Percentiles rank a stretch among this genome's conserved stretches.
Evolutionary conservation across 2,113 vertebrate genomes (phyloP).

Genomic region (Heterochromis multidens): DNA sequence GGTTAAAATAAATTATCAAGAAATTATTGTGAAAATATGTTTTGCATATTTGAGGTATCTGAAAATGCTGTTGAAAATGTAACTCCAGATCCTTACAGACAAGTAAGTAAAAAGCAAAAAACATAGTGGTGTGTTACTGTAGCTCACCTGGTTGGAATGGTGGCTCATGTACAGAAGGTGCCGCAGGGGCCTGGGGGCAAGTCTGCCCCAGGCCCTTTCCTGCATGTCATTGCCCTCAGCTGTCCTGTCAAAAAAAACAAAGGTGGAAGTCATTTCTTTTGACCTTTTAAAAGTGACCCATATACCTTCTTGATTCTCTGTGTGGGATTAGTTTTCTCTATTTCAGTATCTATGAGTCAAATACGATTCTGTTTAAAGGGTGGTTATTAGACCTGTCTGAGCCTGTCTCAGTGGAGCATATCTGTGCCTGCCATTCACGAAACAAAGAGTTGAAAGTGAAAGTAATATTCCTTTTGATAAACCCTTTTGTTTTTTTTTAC

Average conservation of each 20-base stretch:
- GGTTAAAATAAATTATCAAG: background rate
- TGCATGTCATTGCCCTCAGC: background rate
- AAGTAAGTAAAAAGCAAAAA: background rate
- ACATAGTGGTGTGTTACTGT: background rate
- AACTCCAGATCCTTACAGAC: background rate
- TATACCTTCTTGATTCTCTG: background rate
- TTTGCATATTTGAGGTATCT: background rate
- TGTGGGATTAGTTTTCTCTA: background rate
- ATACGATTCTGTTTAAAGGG: background rate
- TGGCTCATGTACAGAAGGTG: background rate
- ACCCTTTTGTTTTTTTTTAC: background rate
- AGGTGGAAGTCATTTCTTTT: background rate
- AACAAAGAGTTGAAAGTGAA: background rate
- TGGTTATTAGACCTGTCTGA: slow-evolving; percentile 23
- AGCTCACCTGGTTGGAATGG: background rate
- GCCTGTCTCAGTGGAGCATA: background rate
- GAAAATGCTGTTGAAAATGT: background rate
- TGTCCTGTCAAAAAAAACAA: background rate
- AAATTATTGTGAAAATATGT: background rate
- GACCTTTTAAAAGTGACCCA: background rate
- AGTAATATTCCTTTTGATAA: background rate
- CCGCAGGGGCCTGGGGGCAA: background rate
- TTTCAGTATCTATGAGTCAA: background rate
- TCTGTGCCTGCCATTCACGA: background rate
- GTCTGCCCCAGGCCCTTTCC: background rate